These are phyloP conservation scores for Cryptotis parvus DNA, from an alignment of 2,113 vertebrate genomes.

Conservation along the genomic window DNA sequence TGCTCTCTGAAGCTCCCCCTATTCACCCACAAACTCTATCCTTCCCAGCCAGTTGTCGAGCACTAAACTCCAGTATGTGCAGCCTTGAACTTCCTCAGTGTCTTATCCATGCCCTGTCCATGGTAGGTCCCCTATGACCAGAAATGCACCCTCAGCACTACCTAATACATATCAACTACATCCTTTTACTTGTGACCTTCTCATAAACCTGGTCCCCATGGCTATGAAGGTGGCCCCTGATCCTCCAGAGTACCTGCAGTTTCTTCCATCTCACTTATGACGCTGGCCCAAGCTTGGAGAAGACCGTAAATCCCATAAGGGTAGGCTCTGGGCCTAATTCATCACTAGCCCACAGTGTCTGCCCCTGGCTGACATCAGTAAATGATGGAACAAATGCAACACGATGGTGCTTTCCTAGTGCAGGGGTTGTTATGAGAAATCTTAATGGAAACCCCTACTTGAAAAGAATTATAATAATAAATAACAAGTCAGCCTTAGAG, in stretches of 20 bases:
- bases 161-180: not conserved
- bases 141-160: too few species aligned
- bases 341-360: not conserved
- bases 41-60: not conserved
- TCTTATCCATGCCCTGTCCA: not conserved
- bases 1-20: not conserved
- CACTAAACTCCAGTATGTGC: too few species aligned
- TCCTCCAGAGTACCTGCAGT: not conserved
- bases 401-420: not conserved
- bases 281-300: not conserved
- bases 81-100: not conserved
- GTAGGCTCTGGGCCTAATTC: not conserved
- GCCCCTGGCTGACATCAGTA: not conserved
- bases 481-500: not conserved
- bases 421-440: not conserved
- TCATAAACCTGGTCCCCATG: not conserved
- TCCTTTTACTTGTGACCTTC: accelerated
- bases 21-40: not conserved
- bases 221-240: not conserved
- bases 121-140: too few species aligned
- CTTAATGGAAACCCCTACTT: not conserved
- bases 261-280: not conserved
- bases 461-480: not conserved
- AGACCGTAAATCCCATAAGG: not conserved
- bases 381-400: not conserved